These are phyloP conservation scores for Gallirallus australis DNA, from an alignment of 2,797 vertebrate species.

Conservation along the genomic window DNA sequence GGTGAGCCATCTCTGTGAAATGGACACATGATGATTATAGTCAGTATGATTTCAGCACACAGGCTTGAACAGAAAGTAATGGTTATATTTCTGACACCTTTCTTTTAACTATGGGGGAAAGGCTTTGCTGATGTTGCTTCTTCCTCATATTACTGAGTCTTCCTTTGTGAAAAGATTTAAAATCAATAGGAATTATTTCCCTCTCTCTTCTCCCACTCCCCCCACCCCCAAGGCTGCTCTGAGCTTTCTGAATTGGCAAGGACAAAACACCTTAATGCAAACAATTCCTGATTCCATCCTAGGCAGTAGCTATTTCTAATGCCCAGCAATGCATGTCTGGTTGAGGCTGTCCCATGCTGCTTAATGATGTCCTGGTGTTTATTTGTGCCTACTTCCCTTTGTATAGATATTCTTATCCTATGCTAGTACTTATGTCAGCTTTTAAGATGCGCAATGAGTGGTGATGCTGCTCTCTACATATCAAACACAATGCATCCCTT, in stretches of 20 bases:
- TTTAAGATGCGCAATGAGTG: conserved; percentile 16
- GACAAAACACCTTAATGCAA: neutral
- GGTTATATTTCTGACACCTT: neutral
- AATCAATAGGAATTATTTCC: neutral
- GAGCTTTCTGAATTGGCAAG: neutral
- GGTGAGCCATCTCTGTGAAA: neutral
- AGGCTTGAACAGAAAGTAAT: neutral
- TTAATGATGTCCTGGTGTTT: neutral
- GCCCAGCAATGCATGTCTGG: neutral
- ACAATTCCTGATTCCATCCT: neutral
- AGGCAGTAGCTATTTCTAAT: conserved; percentile 14
- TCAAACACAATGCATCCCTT: conserved; percentile 56
- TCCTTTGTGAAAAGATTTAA: neutral
- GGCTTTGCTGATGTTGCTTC: neutral
- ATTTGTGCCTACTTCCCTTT: neutral
- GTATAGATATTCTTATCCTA: neutral
- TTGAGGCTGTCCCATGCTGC: neutral
- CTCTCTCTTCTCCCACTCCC: fast-evolving
- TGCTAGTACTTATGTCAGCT: neutral
- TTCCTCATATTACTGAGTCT: neutral
- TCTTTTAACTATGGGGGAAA: neutral
- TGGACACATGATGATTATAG: neutral
- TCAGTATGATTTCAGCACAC: neutral
- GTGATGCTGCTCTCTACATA: conserved; percentile 43
- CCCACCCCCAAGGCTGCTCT: neutral